Conservation (phyloP, 2,888 invertebrate genomes). For the Chrysolina oricalcia region DNA sequence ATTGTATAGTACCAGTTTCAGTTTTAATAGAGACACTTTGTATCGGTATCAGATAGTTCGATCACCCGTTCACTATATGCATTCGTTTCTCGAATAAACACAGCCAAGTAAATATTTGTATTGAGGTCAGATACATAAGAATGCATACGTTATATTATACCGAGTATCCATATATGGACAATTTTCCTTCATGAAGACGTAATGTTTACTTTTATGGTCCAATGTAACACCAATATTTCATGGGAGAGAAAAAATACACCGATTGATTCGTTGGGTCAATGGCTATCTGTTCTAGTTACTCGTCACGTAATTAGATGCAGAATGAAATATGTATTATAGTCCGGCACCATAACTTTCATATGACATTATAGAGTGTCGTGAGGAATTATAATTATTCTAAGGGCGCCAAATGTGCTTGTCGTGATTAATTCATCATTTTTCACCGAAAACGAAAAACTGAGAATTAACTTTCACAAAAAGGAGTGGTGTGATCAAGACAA, state of each 20-base stretch:
- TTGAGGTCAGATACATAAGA: conserved; percentile 27
- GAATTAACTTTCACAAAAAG: too few relatives aligned
- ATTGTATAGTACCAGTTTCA: neutral
- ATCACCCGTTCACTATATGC: neutral
- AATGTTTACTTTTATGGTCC: conserved; percentile 38
- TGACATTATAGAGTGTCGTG: neutral
- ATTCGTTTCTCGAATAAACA: conserved; percentile 22
- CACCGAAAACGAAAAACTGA: neutral
- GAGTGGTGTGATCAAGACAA: too few relatives aligned
- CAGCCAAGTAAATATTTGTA: conserved; percentile 26
- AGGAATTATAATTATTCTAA: neutral
- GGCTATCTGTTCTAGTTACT: conserved; percentile 5
- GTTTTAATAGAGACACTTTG: neutral
- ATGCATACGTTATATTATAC: conserved; percentile 24
- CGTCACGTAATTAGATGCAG: neutral
- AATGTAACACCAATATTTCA: conserved; percentile 23
- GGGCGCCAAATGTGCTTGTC: too few relatives aligned
- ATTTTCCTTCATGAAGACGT: conserved; percentile 37
- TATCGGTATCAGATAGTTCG: conserved; percentile 16
- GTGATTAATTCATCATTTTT: neutral
- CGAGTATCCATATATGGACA: conserved; percentile 37
- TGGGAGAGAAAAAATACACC: conserved; percentile 18
- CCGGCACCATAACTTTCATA: neutral
- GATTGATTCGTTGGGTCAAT: conserved; percentile 2
- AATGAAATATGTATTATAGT: neutral